Conservation (phyloP, 2,888 invertebrate genomes). For the Biston betularia region DNA sequence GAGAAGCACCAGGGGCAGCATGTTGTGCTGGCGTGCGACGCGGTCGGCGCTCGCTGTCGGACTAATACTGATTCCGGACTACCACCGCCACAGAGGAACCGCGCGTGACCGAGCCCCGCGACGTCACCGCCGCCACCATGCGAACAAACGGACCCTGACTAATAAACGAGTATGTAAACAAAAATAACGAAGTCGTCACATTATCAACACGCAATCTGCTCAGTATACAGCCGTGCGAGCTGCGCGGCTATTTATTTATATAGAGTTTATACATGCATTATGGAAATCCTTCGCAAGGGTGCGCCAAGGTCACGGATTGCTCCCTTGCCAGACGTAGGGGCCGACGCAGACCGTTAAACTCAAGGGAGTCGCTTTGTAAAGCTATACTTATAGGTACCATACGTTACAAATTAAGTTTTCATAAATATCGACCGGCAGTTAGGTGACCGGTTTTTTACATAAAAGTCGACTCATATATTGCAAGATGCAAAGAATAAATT, state of each 20-base stretch:
- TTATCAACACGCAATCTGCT: slow-evolving; percentile 49
- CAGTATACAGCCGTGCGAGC: slow-evolving; percentile 36
- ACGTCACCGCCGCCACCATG: slow-evolving; percentile 54
- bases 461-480: not conserved
- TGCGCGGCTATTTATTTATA: slow-evolving; percentile 19
- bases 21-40: slow-evolving; percentile 69
- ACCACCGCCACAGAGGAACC: slow-evolving; percentile 51
- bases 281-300: slow-evolving; percentile 52
- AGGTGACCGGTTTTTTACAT: not conserved
- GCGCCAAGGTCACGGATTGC: slow-evolving; percentile 67
- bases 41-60: slow-evolving; percentile 68
- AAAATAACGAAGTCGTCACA: slow-evolving; percentile 45
- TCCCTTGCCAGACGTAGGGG: slow-evolving; percentile 77
- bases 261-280: slow-evolving; percentile 33
- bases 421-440: not conserved
- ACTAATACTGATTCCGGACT: slow-evolving; percentile 76
- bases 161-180: slow-evolving; percentile 49
- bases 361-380: slow-evolving; percentile 11
- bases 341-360: slow-evolving; percentile 32
- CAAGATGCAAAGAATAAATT: not conserved
- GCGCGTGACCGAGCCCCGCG: slow-evolving; percentile 63
- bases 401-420: slow-evolving; percentile 11
- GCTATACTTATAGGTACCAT: not conserved
- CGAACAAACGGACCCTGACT: slow-evolving; percentile 60
- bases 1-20: slow-evolving; percentile 67